Base-by-base conservation (phyloP, 1,140 invertebrate species). In the Drosophila grimshawi region DNA sequence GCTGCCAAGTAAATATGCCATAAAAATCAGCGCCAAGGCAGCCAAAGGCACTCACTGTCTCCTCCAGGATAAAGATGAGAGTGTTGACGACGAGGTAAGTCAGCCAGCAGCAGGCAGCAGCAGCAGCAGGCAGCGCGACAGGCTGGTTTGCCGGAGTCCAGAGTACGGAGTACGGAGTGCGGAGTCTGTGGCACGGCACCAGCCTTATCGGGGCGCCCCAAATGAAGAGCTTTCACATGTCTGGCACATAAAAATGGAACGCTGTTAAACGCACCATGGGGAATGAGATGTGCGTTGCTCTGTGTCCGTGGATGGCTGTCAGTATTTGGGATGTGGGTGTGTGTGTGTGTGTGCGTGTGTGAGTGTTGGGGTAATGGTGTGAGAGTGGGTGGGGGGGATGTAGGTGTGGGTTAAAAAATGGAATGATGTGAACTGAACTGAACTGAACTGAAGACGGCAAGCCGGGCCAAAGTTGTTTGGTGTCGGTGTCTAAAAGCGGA, bases 221-320 rank as follows among this genome's bases (percentile, higher is more conserved):
- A 86, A 86, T 86, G 83, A 86, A 86, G 83, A 86, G 83, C 83
- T 86, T 86, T 86, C 83, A 86, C 83, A 86, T 86, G 83, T 86
- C 83, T 83, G 85, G 61, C 83, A 80, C 83, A 86, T 86, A 88
- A 86, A 86, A 86, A 88, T 78, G 83, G 83, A 86, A 76, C 83
- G 77, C 78, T 86, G 83, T 86, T 86, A 86, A 86, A 86, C 83
- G 85, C 83, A 86, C 83, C 83, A 65, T 66, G 76, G 83, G 83
- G 83, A 86, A 82, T 76, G 77, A 30, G 46, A 10, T n/a, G 51
- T 51, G 53, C 3, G 5, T 32, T 11, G 33, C 5, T 48, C 7
- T 5, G 8, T 11, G 53, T n/a, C 7, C 35, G 55, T 61, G 39
- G 78, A 62, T 49, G 55, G 62, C 35, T 70, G 66, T 49, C 10